Percentiles rank a stretch among this genome's conserved stretches.
phyloP scores from a whole-genome alignment of 1,140 invertebrate genomes.

The Tetramorium parvispinum region DNA sequence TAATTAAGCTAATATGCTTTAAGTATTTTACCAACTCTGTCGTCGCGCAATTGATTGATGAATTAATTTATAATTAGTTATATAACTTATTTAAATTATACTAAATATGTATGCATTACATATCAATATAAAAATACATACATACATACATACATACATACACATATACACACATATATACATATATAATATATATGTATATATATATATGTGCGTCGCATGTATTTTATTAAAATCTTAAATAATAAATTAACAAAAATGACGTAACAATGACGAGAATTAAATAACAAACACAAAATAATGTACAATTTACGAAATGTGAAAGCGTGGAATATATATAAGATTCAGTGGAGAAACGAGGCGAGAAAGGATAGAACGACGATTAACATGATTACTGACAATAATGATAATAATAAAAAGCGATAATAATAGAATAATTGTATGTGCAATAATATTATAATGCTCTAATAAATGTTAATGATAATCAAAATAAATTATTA shows the following conservation, averaged over 20 bases:
- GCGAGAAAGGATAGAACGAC: slow-evolving; percentile 34
- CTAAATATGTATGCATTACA: not conserved
- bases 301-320: slow-evolving; percentile 65
- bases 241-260: slow-evolving; percentile 83
- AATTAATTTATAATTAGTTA: slow-evolving; percentile 7
- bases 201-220: slow-evolving; percentile 14
- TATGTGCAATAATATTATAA: slow-evolving; percentile 60
- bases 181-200: too few relatives aligned
- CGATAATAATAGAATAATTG: slow-evolving; percentile 53
- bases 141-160: not conserved
- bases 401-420: slow-evolving; percentile 65
- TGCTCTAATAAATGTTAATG: slow-evolving; percentile 36
- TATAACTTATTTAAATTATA: not conserved
- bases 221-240: slow-evolving; percentile 77
- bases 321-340: slow-evolving; percentile 25
- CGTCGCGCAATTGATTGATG: not conserved
- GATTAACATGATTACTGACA: slow-evolving; percentile 56
- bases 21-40: not conserved
- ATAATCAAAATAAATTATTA: slow-evolving; percentile 71
- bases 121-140: slow-evolving; percentile 5
- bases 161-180: not conserved
- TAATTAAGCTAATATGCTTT: not conserved
- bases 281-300: slow-evolving; percentile 79
- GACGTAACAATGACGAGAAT: slow-evolving; percentile 78
- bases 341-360: slow-evolving; percentile 31